phyloP scores from a whole-genome alignment of 2,113 vertebrate genomes.

The Oncorhynchus keta region DNA sequence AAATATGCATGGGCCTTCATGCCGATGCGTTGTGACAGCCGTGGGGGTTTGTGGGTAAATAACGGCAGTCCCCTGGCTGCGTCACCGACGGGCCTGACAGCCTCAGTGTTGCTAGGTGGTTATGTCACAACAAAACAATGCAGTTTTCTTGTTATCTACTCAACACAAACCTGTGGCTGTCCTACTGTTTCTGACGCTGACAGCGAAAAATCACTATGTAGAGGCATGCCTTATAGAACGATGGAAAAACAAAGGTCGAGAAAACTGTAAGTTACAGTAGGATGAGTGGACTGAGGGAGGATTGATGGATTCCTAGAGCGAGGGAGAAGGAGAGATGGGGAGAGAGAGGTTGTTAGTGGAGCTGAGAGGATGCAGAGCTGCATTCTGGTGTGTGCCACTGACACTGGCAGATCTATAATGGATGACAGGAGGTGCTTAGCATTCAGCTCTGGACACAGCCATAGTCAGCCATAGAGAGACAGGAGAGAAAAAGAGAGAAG shows the following conservation, averaged over 20 bases:
- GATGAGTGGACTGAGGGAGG: not conserved
- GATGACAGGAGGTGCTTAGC: constrained; percentile 52
- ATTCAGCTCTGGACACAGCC: constrained; percentile 27
- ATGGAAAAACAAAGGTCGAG: no score
- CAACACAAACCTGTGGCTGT: no score
- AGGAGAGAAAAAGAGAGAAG: no score
- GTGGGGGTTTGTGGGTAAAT: constrained; percentile 53
- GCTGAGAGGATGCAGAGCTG: constrained; percentile 39
- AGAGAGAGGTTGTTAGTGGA: constrained; percentile 1
- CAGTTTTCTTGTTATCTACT: no score
- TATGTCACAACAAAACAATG: constrained; percentile 51
- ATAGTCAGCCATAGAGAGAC: not conserved
- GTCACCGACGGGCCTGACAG: constrained; percentile 15
- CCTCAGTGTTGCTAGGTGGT: constrained; percentile 41
- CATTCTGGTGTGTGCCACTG: constrained; percentile 18
- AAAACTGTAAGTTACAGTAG: not conserved
- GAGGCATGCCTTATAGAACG: not conserved
- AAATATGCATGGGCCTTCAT: constrained; percentile 55
- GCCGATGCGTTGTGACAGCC: constrained; percentile 50
- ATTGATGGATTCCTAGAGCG: constrained; percentile 26
- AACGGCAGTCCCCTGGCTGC: constrained; percentile 13
- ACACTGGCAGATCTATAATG: constrained; percentile 49
- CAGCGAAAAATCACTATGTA: not conserved
- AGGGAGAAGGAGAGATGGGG: not conserved
- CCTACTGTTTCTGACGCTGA: not conserved